Percentiles rank a stretch among this genome's conserved stretches.
These are phyloP conservation scores for Lithophane socia DNA, from an alignment of 2,888 invertebrate species.

Conservation along the genomic window DNA sequence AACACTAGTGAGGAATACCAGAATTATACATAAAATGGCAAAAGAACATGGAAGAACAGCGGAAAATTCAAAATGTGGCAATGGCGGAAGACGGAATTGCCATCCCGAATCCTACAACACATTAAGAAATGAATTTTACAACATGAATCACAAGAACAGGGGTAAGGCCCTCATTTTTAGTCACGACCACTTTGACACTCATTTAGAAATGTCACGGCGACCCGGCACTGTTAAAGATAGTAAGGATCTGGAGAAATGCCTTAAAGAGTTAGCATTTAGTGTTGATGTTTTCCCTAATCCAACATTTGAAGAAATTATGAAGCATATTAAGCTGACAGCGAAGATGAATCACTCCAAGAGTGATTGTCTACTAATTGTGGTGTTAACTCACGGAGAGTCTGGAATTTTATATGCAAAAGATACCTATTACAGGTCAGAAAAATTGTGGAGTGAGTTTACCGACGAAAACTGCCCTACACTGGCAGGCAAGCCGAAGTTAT, in stretches of 20 bases:
- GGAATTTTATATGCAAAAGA: conserved; percentile 97
- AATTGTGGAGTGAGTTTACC: conserved; percentile 94
- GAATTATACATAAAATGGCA: conserved; percentile 31
- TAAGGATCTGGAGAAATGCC: conserved; percentile 92
- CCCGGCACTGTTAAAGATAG: conserved; percentile 96
- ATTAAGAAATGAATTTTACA: conserved; percentile 91
- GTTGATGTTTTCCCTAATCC: conserved; percentile 93
- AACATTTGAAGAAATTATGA: conserved; percentile 92
- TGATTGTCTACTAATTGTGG: conserved; percentile 96
- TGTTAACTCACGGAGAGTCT: conserved; percentile 97
- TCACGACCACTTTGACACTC: conserved; percentile 95
- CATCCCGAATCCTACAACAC: not conserved
- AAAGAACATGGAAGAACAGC: conserved; percentile 8
- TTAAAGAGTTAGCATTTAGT: conserved; percentile 92
- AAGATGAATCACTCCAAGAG: conserved; percentile 94
- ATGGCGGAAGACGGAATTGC: not conserved
- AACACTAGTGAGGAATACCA: conserved; percentile 1
- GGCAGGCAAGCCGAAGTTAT: conserved; percentile 95
- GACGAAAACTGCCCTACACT: conserved; percentile 95
- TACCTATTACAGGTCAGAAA: conserved; percentile 95
- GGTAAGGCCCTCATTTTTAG: conserved; percentile 97
- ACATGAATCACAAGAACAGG: conserved; percentile 95
- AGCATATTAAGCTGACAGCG: conserved; percentile 92
- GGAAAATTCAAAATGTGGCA: conserved; percentile 4
- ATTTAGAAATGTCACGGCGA: conserved; percentile 90